A percentile compares a stretch with the other conserved stretches of the same genome.
These are phyloP conservation scores for Stegostoma tigrinum DNA, from an alignment of 2,113 vertebrate genomes.

Conservation along the genomic window DNA sequence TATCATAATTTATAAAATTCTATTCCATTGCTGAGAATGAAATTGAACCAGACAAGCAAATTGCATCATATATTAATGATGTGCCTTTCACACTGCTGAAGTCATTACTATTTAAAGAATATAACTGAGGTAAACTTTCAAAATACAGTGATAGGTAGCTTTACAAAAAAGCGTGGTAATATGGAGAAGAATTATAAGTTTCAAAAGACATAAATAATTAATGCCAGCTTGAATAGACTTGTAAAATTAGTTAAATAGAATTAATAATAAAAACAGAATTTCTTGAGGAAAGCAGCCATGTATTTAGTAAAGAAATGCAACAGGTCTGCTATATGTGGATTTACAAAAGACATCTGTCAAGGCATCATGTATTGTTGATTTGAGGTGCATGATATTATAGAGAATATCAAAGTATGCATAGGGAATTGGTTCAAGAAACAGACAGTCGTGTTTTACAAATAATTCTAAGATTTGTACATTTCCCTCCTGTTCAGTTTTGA, in stretches of 20 bases:
- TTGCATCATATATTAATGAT: too few species aligned
- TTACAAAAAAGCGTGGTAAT: background rate
- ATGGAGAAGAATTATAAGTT: background rate
- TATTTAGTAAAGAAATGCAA: background rate
- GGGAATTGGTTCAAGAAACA: background rate
- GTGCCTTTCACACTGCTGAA: too few species aligned
- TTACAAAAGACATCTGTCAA: background rate
- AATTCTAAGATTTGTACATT: background rate
- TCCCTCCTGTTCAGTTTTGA: background rate
- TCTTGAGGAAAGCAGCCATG: background rate
- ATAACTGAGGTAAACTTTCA: too few species aligned
- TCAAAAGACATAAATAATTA: background rate
- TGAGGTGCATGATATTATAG: background rate
- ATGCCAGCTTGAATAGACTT: background rate
- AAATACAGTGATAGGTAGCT: too few species aligned
- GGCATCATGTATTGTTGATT: background rate
- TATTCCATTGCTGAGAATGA: too few species aligned
- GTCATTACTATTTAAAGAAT: too few species aligned
- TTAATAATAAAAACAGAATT: background rate
- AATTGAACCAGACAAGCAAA: too few species aligned
- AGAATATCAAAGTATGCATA: background rate
- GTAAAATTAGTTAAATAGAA: background rate
- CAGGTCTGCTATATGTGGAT: background rate
- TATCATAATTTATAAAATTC: too few species aligned
- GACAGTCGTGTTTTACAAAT: background rate